Evolutionary conservation across 1,140 invertebrate species (phyloP).

Genomic region (Microplitis mediator): DNA sequence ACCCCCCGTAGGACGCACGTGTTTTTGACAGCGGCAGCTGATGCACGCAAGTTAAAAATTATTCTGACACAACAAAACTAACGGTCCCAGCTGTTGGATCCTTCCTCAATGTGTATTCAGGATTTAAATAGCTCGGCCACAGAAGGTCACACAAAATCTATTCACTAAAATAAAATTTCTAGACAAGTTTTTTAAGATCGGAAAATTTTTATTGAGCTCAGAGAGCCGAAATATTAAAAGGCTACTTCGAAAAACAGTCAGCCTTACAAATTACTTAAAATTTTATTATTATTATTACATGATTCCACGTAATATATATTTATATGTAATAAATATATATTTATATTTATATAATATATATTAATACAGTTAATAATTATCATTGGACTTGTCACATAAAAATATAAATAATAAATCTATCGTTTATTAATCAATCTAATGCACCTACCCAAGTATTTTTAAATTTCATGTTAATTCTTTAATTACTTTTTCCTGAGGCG

Average conservation of each 20-base stretch:
- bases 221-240: no score
- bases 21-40: no score
- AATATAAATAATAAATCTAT: slow-evolving; percentile 45
- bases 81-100: background rate
- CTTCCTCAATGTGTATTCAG: background rate
- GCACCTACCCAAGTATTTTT: slow-evolving; percentile 19
- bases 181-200: no score
- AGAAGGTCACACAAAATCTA: no score
- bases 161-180: no score
- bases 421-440: slow-evolving; percentile 28
- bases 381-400: slow-evolving; percentile 41
- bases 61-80: no score
- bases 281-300: slow-evolving; percentile 1
- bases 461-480: slow-evolving; percentile 1
- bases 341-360: slow-evolving; percentile 28
- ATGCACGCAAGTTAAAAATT: no score
- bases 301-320: background rate
- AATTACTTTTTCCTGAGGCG: background rate
- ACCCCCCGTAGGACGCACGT: background rate
- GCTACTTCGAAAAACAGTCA: no score
- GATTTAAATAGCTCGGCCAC: no score
- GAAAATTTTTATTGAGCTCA: no score
- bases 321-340: no score
- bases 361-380: slow-evolving; percentile 42
- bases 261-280: no score